These are phyloP conservation scores for Nibea albiflora DNA, from an alignment of 2,113 vertebrate species.

Conservation along the genomic window DNA sequence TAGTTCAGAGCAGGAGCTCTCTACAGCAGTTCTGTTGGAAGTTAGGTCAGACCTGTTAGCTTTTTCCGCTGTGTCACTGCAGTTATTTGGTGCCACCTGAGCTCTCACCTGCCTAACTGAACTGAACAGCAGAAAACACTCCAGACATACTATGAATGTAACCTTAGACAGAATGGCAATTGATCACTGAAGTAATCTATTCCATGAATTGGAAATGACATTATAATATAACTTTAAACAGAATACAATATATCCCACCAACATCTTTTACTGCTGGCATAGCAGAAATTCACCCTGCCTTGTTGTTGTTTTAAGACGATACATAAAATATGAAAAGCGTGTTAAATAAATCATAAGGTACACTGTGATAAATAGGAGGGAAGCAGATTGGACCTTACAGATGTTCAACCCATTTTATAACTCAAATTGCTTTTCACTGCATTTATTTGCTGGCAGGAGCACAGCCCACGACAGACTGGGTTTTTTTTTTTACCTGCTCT, in stretches of 20 bases:
- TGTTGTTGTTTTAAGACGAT: slow-evolving; percentile 52
- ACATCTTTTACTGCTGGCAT: slow-evolving; percentile 21
- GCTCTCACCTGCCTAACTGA: background rate
- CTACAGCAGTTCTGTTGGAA: background rate
- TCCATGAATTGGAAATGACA: slow-evolving; percentile 27
- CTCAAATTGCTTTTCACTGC: slow-evolving; percentile 38
- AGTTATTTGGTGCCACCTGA: background rate
- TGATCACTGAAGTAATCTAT: background rate
- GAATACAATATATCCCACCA: background rate
- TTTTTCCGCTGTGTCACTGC: slow-evolving; percentile 20
- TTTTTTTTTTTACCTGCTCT: slow-evolving; percentile 67
- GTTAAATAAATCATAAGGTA: slow-evolving; percentile 70
- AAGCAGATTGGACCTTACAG: slow-evolving; percentile 56
- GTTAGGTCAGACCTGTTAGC: background rate
- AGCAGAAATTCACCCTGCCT: slow-evolving; percentile 33
- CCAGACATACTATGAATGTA: background rate
- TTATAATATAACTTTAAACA: slow-evolving; percentile 1
- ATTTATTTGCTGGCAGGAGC: slow-evolving; percentile 45
- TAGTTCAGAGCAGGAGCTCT: background rate
- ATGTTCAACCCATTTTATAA: slow-evolving; percentile 49
- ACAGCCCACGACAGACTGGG: slow-evolving; percentile 1
- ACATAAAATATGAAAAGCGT: slow-evolving; percentile 63
- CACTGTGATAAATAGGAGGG: slow-evolving; percentile 52
- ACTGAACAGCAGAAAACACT: background rate
- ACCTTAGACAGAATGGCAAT: background rate